phyloP scores from a whole-genome alignment of 1,140 invertebrate species.

The Acromyrmex heyeri region DNA sequence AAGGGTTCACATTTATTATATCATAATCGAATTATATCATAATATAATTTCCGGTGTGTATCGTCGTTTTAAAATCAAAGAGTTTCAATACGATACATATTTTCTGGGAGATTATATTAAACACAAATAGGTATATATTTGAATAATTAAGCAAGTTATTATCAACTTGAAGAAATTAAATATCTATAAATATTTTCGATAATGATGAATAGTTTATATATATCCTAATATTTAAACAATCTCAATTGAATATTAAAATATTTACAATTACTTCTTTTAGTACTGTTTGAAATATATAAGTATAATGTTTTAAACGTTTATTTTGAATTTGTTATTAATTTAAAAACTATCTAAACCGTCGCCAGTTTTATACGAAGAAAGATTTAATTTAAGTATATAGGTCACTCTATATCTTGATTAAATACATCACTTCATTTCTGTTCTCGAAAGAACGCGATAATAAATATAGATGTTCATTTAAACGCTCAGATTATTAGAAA shows the following conservation, averaged over 20 bases:
- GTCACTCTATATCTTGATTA: background rate
- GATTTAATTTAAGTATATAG: background rate
- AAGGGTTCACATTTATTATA: background rate
- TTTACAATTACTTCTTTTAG: background rate
- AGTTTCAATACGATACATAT: background rate
- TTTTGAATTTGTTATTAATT: background rate
- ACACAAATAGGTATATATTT: background rate
- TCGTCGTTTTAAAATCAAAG: slow-evolving; percentile 32
- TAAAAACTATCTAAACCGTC: background rate
- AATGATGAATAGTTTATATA: too few species aligned
- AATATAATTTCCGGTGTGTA: slow-evolving; percentile 35
- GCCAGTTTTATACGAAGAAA: background rate
- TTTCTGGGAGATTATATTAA: background rate
- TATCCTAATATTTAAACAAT: background rate
- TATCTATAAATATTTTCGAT: background rate
- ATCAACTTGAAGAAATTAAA: background rate
- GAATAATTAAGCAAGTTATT: background rate
- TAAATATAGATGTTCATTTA: background rate
- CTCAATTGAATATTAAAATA: background rate
- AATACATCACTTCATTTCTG: background rate
- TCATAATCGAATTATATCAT: too few species aligned
- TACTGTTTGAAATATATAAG: background rate
- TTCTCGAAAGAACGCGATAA: background rate
- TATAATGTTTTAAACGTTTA: background rate
- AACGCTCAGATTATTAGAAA: slow-evolving; percentile 3